Percentiles rank a stretch among this genome's conserved stretches.
These are phyloP conservation scores for Macroramphosus scolopax DNA, from an alignment of 2,797 vertebrate species.

Conservation along the genomic window DNA sequence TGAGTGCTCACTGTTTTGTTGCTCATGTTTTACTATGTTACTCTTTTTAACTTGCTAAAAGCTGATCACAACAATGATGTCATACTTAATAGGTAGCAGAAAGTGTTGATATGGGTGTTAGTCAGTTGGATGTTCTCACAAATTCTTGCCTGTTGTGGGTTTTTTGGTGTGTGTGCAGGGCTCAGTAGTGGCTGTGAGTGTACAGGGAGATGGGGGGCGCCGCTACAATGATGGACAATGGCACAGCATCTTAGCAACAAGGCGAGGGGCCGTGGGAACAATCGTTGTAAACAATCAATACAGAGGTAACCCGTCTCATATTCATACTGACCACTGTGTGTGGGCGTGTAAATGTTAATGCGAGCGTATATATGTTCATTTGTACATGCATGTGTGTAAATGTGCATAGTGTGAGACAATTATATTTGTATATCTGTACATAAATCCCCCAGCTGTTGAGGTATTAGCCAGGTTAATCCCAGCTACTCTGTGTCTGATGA, in stretches of 20 bases:
- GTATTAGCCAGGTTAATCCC: conserved; percentile 77
- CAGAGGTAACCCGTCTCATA: conserved; percentile 72
- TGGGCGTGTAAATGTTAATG: conserved; percentile 19
- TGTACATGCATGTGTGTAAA: conserved; percentile 3
- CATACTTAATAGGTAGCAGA: conserved; percentile 65
- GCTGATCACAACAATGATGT: conserved; percentile 72
- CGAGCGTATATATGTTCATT: conserved; percentile 11
- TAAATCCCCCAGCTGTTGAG: conserved; percentile 59
- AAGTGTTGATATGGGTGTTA: conserved; percentile 26
- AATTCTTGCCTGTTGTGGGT: conserved; percentile 12
- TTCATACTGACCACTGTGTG: conserved; percentile 60
- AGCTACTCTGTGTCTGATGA: conserved; percentile 71
- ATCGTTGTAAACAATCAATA: conserved; percentile 83
- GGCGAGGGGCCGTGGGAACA: conserved; percentile 84
- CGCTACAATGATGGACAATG: conserved; percentile 86
- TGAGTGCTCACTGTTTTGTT: conserved; percentile 27
- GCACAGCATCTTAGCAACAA: conserved; percentile 84
- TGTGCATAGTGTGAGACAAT: conserved; percentile 14
- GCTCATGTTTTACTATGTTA: conserved; percentile 55
- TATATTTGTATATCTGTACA: conserved; percentile 25
- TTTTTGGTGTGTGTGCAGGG: conserved; percentile 75
- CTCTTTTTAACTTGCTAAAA: conserved; percentile 67
- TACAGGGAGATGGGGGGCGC: conserved; percentile 80
- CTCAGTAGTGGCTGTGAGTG: conserved; percentile 84
- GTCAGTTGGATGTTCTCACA: conserved; percentile 10